Base-by-base conservation (phyloP, 2,888 invertebrate species). In the Stegophylla sp. region DNA sequence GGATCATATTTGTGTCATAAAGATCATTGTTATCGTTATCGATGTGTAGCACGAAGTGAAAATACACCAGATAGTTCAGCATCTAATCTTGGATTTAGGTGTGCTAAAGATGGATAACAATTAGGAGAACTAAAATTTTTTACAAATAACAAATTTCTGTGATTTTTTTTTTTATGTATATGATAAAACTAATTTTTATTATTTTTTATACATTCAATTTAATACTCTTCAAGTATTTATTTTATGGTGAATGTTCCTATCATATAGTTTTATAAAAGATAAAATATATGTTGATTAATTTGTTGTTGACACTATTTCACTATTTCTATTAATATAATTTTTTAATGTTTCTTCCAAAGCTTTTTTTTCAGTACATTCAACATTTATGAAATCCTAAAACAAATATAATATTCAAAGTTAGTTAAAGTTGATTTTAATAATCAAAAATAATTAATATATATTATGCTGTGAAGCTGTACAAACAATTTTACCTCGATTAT, bases 51-150 rank as follows among this genome's bases (percentile, higher is more conserved):
- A 0, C 89, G 98, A 71, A 95, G 96, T 82, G 95, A 95, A 87
- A 98, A 97, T 86, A 96, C 97, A 0, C 93, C 92, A 81, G 97
- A 98, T 85, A 96, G 95, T 84, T 93, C 97, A 0, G 94, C 97
- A 0, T 93, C 93, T 13, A 98, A 98, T 88, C 89, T 98, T 82
- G 97, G 98, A 15, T 97, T 98, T 86, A 90, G 98, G 69, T 98
- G 98, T 89, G 97, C 94, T 10, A 83, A 73, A 81, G 53, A 73
- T 51, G 41, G 63, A 64, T 76, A 76, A 67, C 26, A 53, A 2
- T 20, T 48, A 41, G 1, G 17, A 74, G 51, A 13, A 41, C 3
- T 23, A 34, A 20, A 7, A 45, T 15, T 3, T 43, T n/a, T 4
- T 48, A n/a, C 51, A 13, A 26, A 28, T 43, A 43, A n/a, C 20